phyloP scores from a whole-genome alignment of 30 jellyfish, hydroid and myxozoan genomes.

The Aurelia sp. region DNA sequence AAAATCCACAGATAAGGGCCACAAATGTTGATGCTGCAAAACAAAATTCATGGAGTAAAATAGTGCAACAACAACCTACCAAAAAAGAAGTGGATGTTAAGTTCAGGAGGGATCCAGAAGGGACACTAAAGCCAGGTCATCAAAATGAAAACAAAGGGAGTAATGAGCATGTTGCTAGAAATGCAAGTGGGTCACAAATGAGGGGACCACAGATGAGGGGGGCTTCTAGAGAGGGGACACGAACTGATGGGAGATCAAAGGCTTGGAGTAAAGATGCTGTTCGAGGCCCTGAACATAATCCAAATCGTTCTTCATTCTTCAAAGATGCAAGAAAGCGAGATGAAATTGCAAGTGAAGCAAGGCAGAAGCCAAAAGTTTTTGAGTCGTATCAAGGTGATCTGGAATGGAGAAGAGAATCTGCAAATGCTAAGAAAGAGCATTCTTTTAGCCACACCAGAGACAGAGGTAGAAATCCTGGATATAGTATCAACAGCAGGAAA shows the following conservation, averaged over 20 bases:
- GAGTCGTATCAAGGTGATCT: conserved; percentile 7
- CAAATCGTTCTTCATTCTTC: background rate
- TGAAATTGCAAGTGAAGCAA: background rate
- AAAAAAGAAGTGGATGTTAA: background rate
- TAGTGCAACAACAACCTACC: background rate
- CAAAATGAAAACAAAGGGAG: too few relatives aligned
- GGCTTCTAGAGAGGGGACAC: too few relatives aligned
- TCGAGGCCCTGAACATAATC: background rate
- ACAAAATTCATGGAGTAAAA: conserved; percentile 1
- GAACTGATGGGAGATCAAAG: too few relatives aligned
- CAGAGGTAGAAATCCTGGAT: too few relatives aligned
- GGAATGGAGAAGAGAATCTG: conserved; percentile 48
- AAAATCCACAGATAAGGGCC: background rate
- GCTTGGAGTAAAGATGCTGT: background rate
- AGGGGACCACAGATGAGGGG: too few relatives aligned
- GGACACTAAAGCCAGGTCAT: too few relatives aligned
- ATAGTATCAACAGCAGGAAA: too few relatives aligned
- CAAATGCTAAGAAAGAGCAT: conserved; percentile 6
- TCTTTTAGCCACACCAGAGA: too few relatives aligned
- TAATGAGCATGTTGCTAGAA: too few relatives aligned
- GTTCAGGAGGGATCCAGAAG: too few relatives aligned
- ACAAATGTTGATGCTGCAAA: background rate
- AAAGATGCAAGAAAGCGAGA: background rate
- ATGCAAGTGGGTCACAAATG: too few relatives aligned
- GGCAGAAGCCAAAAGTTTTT: background rate